Evolutionary conservation across 2,113 vertebrate species (phyloP), one percentile per base, ranked within the genome.

Genomic region (Oenanthe melanoleuca): DNA sequence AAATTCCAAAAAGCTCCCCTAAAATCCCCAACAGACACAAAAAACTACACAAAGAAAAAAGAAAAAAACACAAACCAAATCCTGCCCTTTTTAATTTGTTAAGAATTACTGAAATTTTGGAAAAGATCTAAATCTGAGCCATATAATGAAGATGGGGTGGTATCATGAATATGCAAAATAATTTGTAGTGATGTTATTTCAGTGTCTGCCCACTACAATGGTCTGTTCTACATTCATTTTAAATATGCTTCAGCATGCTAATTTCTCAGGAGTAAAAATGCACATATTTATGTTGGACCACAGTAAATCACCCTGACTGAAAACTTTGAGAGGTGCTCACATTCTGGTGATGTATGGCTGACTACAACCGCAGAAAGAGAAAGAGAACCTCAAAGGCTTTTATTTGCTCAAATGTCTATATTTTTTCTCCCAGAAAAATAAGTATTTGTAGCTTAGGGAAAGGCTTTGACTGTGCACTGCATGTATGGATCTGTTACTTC

Each of bases 391-490:
- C 33, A 61, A 72, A 89, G 63, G 23, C 42, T 95, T 95, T 73
- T 89, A 89, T 91, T 92, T 95, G 65, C 74, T 85, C 65, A 96
- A 79, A 92, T 66, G 37, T 45, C 65, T 77, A 50, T 78, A 77
- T 88, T 70, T 93, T 67, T 80, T 9, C 2, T 59, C 56, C 13
- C 19, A 25, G 42, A 70, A 59, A 96, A 90, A 84, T 52, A 95
- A 95, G 77, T 31, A 88, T 42, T 56, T 89, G 79, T 65, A 90
- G 79, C 52, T 91, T 92, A 95, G 80, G 53, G n/a, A 88, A 96
- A 93, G 88, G 29, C 55, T 95, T 83, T 93, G 69, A 65, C 83
- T 92, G 71, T 86, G 60, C 67, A 31, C 14, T 61, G 16, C 21
- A 13, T 25, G 12, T 59, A 56, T 70, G 34, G 84, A 80, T 69